These are phyloP conservation scores for Electrona antarctica DNA, from an alignment of 2,113 vertebrate species.

Conservation along the genomic window DNA sequence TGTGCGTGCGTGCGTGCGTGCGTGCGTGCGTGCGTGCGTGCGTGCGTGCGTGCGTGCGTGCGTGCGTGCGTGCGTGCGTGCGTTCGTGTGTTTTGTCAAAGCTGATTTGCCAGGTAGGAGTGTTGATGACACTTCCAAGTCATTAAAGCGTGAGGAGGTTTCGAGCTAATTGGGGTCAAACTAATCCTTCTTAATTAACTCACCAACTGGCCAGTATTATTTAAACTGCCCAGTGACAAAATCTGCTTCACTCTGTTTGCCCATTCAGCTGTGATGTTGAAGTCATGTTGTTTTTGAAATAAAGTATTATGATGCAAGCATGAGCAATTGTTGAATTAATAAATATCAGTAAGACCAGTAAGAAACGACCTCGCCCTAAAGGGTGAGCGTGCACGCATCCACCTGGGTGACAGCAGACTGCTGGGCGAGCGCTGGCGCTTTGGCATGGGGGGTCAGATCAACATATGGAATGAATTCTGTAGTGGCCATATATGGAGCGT, in stretches of 20 bases:
- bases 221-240: conserved; percentile 68
- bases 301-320: no score
- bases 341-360: no score
- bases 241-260: conserved; percentile 67
- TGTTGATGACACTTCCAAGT: conserved; percentile 68
- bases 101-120: conserved; percentile 58
- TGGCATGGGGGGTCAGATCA: no score
- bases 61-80: background rate
- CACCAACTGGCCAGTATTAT: conserved; percentile 68
- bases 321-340: no score
- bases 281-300: conserved; percentile 27
- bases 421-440: no score
- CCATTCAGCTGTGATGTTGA: conserved; percentile 53
- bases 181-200: conserved; percentile 76
- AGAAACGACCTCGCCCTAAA: no score
- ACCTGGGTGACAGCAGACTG: no score
- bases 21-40: background rate
- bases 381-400: no score
- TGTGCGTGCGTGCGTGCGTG: background rate
- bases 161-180: conserved; percentile 67
- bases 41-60: background rate
- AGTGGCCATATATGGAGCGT: no score
- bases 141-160: conserved; percentile 71
- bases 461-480: no score
- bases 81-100: conserved; percentile 31